A percentile compares a stretch with the other conserved stretches of the same genome.
Conservation (phyloP, 1,140 invertebrate genomes). For the Zaprionus taronus region DNA sequence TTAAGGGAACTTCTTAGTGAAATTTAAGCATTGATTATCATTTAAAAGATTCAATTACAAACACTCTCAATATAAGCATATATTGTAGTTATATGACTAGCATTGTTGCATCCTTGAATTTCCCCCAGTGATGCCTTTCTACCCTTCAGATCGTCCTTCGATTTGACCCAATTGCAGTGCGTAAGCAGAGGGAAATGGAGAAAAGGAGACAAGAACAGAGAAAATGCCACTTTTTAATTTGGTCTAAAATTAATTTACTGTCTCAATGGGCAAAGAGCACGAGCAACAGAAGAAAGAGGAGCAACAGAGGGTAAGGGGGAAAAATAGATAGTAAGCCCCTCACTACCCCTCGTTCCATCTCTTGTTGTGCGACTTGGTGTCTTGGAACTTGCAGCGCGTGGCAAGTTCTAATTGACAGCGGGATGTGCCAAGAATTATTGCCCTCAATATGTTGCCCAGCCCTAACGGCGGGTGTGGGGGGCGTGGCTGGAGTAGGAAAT, state of each 20-base stretch:
- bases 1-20: no score
- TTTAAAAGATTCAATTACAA: no score
- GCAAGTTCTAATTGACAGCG: conserved; percentile 70
- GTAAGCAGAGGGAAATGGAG: background rate
- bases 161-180: conserved; percentile 31
- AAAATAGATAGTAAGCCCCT: no score
- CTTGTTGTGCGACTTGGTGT: background rate
- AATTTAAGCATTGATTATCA: no score
- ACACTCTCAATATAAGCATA: no score
- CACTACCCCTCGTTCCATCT: no score
- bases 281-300: background rate
- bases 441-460: conserved; percentile 43
- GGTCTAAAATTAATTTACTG: conserved; percentile 58
- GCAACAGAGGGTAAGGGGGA: background rate
- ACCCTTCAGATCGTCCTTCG: conserved; percentile 22
- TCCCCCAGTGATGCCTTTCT: background rate
- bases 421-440: conserved; percentile 69
- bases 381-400: conserved; percentile 12
- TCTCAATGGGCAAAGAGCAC: conserved; percentile 16
- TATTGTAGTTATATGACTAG: no score
- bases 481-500: background rate
- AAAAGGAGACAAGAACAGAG: background rate
- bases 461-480: background rate
- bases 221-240: conserved; percentile 59
- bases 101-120: background rate